phyloP scores from a whole-genome alignment of 2,113 vertebrate species.

The Rhinoptilus africanus region DNA sequence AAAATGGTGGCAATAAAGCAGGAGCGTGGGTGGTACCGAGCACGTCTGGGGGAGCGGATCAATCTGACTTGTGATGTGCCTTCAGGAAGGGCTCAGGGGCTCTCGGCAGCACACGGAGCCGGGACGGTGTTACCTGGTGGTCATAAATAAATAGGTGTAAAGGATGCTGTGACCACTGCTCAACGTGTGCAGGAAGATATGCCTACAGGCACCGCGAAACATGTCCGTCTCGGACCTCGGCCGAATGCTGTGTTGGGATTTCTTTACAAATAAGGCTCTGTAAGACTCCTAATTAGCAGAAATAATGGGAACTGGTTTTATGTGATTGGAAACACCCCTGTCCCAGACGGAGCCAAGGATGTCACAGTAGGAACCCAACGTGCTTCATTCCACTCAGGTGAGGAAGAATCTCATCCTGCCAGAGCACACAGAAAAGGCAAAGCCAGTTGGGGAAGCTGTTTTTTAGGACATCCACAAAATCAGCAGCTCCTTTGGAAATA shows the following conservation, averaged over 20 bases:
- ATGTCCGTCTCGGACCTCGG: rapidly evolving
- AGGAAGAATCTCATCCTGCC: not conserved
- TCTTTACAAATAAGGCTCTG: not conserved
- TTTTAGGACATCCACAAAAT: not conserved
- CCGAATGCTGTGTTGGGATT: not conserved
- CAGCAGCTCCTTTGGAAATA: not conserved
- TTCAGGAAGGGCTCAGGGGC: not conserved
- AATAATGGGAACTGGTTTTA: not conserved
- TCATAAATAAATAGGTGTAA: not conserved
- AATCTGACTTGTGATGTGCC: rapidly evolving
- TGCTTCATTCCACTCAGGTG: not conserved
- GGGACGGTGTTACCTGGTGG: not conserved
- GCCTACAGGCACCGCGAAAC: not conserved
- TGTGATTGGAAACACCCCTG: not conserved
- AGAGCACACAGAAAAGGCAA: not conserved
- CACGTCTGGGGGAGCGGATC: not conserved
- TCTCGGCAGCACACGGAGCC: not conserved
- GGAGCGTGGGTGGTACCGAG: not conserved
- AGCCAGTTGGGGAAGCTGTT: not conserved
- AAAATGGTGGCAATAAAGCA: not conserved
- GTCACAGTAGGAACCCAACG: not conserved
- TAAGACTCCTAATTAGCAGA: not conserved
- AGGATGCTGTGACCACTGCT: not conserved
- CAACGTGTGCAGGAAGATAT: not conserved
- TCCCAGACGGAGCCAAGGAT: not conserved